Base-by-base conservation (phyloP, 2,888 invertebrate species). In the Altica lythri region DNA sequence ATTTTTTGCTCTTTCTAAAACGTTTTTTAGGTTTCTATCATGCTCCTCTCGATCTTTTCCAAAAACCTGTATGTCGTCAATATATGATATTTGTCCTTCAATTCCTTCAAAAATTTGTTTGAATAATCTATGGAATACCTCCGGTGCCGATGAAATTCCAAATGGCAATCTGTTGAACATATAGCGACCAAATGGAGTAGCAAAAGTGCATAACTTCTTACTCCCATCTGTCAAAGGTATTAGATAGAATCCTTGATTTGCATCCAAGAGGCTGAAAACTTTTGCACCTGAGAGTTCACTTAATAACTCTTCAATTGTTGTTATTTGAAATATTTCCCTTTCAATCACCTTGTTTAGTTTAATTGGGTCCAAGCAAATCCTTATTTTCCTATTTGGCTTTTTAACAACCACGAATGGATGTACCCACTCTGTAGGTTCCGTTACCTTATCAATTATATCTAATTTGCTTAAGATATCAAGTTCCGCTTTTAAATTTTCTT, bases 101-200 rank as follows among this genome's bases (percentile, higher is more conserved):
- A 22, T 12, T 13, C 30, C 4, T n/a, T 29, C n/a, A 32, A 32
- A 32, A 32, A 12, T 6, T 13, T 32, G 2, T 2, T 12, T 12
- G 13, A 6, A 6, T 32, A 12, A 4, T 8, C 8, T 10, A 14
- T 44, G 43, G 27, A 55, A 51, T 10, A 51, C 27, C 17, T 56
- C 42, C 22, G 55, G 50, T 4, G 32, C 35, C 12, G 8, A 30
- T 6, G 27, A 27, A 4, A 53, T 32, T 14, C 50, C 37, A 30
- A 53, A 51, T 8, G 32, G 48, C 17, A 54, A 6, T 12, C 38
- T 35, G 2, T 34, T 55, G 14, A 55, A 42, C 8, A 17, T 19
- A 13, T 45, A 55, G 5, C 27, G 12, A 3, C 52, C 64, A 55
- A 59, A 62, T 2, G 60, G 63, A 10, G 63, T 63, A 13, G 12